Conservation (phyloP, 2,113 vertebrate species). For the Burhinus bistriatus region DNA sequence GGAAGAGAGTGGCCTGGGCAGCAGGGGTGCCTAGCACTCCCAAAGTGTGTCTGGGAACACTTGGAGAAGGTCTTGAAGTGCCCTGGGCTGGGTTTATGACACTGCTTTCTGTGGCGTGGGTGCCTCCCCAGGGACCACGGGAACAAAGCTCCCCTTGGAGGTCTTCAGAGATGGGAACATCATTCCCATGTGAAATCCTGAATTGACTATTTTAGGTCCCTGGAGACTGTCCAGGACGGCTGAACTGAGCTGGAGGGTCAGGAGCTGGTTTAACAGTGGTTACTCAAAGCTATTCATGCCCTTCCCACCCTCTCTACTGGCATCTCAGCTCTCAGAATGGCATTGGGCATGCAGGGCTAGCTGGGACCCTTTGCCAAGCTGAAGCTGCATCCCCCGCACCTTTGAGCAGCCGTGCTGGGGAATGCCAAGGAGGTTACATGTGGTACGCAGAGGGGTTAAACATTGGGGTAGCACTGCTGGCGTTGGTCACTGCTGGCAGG, state of each 20-base stretch:
- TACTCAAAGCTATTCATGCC: neutral
- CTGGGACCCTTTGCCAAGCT: neutral
- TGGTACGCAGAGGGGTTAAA: neutral
- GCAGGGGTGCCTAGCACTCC: accelerated
- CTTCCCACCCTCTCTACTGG: neutral
- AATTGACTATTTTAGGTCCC: conserved; percentile 25
- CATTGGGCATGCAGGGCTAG: neutral
- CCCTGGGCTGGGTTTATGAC: neutral
- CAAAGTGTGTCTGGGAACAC: neutral
- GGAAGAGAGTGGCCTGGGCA: neutral
- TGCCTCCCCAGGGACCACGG: accelerated
- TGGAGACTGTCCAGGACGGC: neutral
- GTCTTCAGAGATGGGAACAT: neutral
- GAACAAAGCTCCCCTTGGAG: conserved; percentile 37
- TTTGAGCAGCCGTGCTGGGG: accelerated
- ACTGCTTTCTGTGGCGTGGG: neutral
- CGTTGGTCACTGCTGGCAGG: neutral
- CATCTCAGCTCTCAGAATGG: accelerated
- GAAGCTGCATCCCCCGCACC: neutral
- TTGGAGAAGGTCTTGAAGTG: neutral
- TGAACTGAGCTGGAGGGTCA: accelerated
- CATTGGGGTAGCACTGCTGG: accelerated
- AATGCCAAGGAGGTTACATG: neutral
- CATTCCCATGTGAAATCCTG: conserved; percentile 16
- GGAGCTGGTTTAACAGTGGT: neutral